Percentiles rank a stretch among this genome's conserved stretches.
These are phyloP conservation scores for Dione juno DNA, from an alignment of 2,888 invertebrate species.

Conservation along the genomic window DNA sequence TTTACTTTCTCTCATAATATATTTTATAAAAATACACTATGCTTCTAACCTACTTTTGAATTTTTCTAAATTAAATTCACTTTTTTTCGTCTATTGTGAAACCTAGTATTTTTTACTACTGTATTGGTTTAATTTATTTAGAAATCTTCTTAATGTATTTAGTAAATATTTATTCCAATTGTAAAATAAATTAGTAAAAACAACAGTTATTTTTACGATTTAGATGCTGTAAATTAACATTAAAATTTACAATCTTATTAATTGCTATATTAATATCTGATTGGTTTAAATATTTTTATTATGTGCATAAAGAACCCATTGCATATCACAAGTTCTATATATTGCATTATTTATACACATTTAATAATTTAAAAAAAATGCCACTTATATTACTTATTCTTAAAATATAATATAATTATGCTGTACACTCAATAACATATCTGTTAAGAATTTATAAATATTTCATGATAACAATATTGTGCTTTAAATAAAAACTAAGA, in stretches of 20 bases:
- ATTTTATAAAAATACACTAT: not conserved
- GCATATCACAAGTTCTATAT: not conserved
- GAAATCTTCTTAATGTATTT: not conserved
- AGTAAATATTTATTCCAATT: not conserved
- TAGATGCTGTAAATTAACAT: not conserved
- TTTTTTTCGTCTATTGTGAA: not conserved
- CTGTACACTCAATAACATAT: not conserved
- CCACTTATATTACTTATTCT: too few relatives aligned
- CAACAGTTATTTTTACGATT: conserved; percentile 6
- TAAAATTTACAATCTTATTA: not conserved
- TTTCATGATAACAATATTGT: not conserved
- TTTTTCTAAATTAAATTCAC: conserved; percentile 1
- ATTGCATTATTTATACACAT: not conserved
- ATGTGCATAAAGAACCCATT: not conserved
- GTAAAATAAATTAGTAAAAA: not conserved
- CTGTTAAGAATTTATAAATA: not conserved
- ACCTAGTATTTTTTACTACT: not conserved
- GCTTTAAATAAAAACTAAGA: not conserved
- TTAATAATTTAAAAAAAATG: too few relatives aligned
- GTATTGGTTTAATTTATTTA: not conserved
- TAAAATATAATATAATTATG: too few relatives aligned
- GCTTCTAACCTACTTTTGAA: conserved; percentile 15
- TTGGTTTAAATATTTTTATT: not conserved
- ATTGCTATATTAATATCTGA: not conserved
- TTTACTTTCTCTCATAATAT: not conserved